Percentiles rank a stretch among this genome's conserved stretches.
Evolutionary conservation across 2,113 vertebrate genomes (phyloP).

Genomic region (Gila orcuttii): DNA sequence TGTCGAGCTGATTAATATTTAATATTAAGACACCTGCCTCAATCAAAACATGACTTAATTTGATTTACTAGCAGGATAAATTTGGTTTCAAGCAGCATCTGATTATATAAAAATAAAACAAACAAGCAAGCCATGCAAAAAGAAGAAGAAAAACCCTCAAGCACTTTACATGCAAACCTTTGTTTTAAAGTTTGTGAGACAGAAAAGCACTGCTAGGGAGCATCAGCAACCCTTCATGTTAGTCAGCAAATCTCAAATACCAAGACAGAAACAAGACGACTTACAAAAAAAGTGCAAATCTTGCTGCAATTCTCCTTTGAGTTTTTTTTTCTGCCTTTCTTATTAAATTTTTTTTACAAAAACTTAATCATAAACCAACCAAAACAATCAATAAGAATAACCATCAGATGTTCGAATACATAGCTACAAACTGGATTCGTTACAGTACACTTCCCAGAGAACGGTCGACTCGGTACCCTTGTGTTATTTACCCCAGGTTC

Average conservation of each 20-base stretch:
- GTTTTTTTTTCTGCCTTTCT: neutral
- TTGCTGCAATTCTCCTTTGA: neutral
- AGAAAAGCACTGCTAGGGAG: constrained; percentile 30
- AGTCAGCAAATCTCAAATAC: neutral
- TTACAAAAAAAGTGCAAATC: neutral
- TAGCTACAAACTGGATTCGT: neutral
- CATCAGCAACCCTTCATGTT: neutral
- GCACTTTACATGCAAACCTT: neutral
- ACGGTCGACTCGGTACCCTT: too few species aligned
- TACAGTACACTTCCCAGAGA: neutral
- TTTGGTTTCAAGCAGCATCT: neutral
- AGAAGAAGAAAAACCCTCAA: neutral
- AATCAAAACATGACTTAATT: neutral
- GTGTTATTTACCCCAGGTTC: too few species aligned
- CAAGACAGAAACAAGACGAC: neutral
- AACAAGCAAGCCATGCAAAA: constrained; percentile 22
- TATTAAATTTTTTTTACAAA: neutral
- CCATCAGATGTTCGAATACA: neutral
- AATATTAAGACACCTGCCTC: neutral
- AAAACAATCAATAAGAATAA: neutral
- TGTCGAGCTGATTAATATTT: too few species aligned
- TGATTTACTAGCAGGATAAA: neutral
- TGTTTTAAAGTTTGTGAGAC: neutral
- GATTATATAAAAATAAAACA: neutral
- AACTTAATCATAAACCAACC: neutral